phyloP scores from a whole-genome alignment of 1,140 invertebrate genomes.

The Melanaphis sacchari region DNA sequence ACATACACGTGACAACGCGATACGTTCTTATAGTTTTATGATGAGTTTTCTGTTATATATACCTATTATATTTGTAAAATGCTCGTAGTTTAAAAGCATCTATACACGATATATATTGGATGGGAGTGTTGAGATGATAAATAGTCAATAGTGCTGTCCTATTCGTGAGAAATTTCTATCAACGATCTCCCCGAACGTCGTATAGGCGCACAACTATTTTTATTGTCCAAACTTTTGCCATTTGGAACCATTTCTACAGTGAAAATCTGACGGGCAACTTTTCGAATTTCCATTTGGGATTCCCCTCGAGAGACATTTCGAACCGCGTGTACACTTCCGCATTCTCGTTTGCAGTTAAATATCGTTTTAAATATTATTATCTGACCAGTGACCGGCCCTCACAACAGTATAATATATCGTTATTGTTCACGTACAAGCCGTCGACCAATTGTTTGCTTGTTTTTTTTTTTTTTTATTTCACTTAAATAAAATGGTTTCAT shows the following conservation, averaged over 20 bases:
- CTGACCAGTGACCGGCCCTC: background rate
- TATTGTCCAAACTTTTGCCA: background rate
- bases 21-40: background rate
- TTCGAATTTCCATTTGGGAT: constrained; percentile 2
- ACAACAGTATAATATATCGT: background rate
- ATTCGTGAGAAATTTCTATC: background rate
- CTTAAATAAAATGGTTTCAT: background rate
- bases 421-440: background rate
- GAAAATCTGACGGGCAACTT: background rate
- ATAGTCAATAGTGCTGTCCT: background rate
- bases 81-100: background rate
- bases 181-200: background rate
- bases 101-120: background rate
- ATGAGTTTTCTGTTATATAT: background rate
- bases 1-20: background rate
- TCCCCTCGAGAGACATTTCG: background rate
- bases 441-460: background rate
- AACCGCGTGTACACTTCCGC: background rate
- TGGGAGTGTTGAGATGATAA: background rate
- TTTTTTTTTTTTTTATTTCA: background rate
- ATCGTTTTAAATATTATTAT: constrained; percentile 8
- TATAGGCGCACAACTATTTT: background rate
- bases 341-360: background rate
- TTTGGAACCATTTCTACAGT: background rate
- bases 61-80: background rate